Evolutionary conservation across 2,888 invertebrate species (phyloP), one percentile per base, ranked within the genome.

Genomic region (Heliconius ethilla): DNA sequence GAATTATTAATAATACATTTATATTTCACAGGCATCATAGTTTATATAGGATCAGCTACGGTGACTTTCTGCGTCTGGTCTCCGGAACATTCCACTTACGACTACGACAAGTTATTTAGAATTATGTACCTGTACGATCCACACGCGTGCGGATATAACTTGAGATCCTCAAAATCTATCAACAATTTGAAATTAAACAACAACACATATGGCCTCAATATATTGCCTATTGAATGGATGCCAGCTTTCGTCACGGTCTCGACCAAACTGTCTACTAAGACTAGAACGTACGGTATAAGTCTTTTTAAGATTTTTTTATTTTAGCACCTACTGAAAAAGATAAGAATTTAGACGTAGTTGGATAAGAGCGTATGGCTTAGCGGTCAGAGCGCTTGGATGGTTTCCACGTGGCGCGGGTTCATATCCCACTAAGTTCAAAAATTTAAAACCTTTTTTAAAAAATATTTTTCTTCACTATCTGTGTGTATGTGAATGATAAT

Each of bases 61-160:
- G 83, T 93, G 3, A 79, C 88, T 2, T 22, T 78, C 9, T 93
- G 93, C 78, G 10, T 86, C 0, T 93, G 92, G 92, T 81, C 81
- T 0, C 92, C 92, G 0, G 85, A 89, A 13, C 25, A 83, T 0
- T 80, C 86, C 0, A 76, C 75, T 0, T 65, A 82, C 3, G 92
- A 92, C 76, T 87, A 83, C 45, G 87, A 89, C 80, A 91, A 90
- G 77, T 82, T 93, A 3, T 83, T 84, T 2, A 88, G 92, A 9
- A 88, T 93, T 75, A 92, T 92, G 92, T 93, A 93, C 76, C 83
- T 93, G 3, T 93, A 89, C 79, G 93, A 93, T 72, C 85, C 86
- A 2, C 78, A 85, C 1, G 88, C 88, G 0, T 93, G 93, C 62
- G 88, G 87, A 0, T 83, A 86, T 70, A 82, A 83, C 3, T 76